These are phyloP conservation scores for Calidris pugnax DNA, from an alignment of 2,113 vertebrate genomes.

Conservation along the genomic window DNA sequence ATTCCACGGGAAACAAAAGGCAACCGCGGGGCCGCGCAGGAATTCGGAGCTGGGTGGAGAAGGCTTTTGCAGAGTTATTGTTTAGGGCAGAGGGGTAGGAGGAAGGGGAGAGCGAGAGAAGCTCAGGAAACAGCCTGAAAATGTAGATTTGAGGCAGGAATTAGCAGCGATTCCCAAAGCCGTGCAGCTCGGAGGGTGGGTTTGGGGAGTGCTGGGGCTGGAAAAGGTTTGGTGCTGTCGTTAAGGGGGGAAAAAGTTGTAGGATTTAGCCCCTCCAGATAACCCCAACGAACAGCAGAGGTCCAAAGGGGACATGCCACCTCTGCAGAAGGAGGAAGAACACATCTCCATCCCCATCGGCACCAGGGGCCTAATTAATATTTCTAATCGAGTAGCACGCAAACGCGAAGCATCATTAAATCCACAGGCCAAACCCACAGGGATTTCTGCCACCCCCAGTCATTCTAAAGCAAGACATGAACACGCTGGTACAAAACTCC, in stretches of 20 bases:
- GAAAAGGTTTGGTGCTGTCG: neutral
- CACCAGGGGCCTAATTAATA: neutral
- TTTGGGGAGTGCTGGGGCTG: neutral
- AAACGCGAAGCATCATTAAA: neutral
- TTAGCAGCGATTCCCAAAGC: neutral
- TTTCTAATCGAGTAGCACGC: neutral
- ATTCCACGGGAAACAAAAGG: slow-evolving; percentile 59
- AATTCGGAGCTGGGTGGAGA: slow-evolving; percentile 52
- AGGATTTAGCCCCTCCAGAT: neutral
- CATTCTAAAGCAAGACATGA: neutral
- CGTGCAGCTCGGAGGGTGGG: neutral
- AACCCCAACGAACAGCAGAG: neutral
- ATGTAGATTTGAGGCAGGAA: neutral
- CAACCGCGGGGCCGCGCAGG: slow-evolving; percentile 10
- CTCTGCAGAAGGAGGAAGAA: neutral
- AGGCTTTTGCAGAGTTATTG: slow-evolving; percentile 18
- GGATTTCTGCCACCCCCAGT: slow-evolving; percentile 7
- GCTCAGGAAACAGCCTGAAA: neutral
- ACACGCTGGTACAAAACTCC: neutral
- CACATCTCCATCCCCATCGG: neutral
- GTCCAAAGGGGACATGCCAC: neutral
- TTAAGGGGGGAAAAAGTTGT: too few relatives aligned
- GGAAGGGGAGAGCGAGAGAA: neutral
- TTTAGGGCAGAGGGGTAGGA: slow-evolving; percentile 31
- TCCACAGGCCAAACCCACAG: neutral